Evolutionary conservation across 92 coral and sea anemone genomes (phyloP).

Genomic region (Porites cylindrica): DNA sequence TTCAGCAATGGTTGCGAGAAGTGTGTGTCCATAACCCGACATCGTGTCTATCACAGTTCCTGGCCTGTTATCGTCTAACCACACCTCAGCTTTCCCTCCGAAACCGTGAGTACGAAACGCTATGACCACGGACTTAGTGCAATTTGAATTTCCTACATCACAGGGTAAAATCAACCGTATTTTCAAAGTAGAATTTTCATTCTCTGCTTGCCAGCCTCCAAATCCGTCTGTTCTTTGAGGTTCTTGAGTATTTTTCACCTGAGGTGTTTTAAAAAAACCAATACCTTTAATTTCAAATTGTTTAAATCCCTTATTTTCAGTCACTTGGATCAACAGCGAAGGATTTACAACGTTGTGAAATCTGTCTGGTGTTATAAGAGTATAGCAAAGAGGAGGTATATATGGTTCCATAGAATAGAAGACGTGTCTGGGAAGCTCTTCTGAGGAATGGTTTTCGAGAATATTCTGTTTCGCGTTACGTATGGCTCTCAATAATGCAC

Average conservation of each 20-base stretch:
- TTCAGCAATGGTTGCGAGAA: not conserved
- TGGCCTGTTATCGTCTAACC: slow-evolving; percentile 31
- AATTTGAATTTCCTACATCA: not conserved
- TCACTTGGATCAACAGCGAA: slow-evolving; percentile 42
- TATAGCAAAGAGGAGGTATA: slow-evolving; percentile 44
- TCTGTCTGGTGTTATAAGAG: slow-evolving; percentile 46
- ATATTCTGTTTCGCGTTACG: not conserved
- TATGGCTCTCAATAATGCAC: slow-evolving; percentile 38
- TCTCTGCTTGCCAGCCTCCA: slow-evolving; percentile 62
- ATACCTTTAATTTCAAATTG: slow-evolving; percentile 17
- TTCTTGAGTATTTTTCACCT: not conserved
- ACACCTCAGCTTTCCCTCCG: slow-evolving; percentile 58
- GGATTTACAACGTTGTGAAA: slow-evolving; percentile 7
- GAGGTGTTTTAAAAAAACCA: not conserved
- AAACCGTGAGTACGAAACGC: slow-evolving; percentile 46
- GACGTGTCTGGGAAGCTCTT: slow-evolving; percentile 14
- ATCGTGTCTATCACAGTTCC: not conserved
- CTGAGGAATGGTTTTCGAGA: not conserved
- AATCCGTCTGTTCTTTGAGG: slow-evolving; percentile 50
- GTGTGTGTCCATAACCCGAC: slow-evolving; percentile 19
- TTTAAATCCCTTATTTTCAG: slow-evolving; percentile 49
- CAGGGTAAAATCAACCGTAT: slow-evolving; percentile 50
- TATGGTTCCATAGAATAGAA: not conserved
- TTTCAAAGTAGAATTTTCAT: slow-evolving; percentile 31
- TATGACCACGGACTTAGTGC: slow-evolving; percentile 29